Base-by-base conservation (phyloP, 2,888 invertebrate genomes). In the Drosophila ezoana region DNA sequence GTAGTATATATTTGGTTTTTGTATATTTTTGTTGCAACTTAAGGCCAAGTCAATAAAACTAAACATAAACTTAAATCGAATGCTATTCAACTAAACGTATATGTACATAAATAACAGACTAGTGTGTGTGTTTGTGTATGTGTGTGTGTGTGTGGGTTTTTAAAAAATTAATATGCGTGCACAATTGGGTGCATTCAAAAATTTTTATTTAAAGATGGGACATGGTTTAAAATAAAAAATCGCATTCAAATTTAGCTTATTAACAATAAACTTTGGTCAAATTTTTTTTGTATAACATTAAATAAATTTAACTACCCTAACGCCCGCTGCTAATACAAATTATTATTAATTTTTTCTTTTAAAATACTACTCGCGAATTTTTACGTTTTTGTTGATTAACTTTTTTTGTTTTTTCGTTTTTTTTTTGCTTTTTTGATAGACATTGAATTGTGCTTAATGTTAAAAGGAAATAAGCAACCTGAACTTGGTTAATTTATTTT, bases 51-150 rank as follows among this genome's bases (percentile, higher is more conserved):
- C 75, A 83, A 80, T 81, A 73, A 72, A 80, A 84, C 81, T 84
- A 83, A 83, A 78, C 68, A 52, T 81, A 67, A 87, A 83, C 85
- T 84, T 87, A 83, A 81, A 67, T 38, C 58, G 53, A 68, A 62
- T 45, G 48, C 37, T 72, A 67, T 65, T 67, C 52, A 54, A 76
- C 52, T 77, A 82, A 81, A 86, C 67, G 63, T 75, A 74, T 66
- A 79, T 75, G 62, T 84, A 84, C 76, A 84, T 80, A 87, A 82
- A 87, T 85, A 87, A 89, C 82, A 86, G 87, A 87, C 87, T 87
- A 87, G 89, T 89, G 89, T 81, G 69, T 75, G 72, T 76, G 72
- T 73, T 60, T 68, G 57, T 54, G 38, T 66, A 52, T 74, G 48
- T 72, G 47, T 56, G 4, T 67, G 44, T 69, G 40, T 71, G 51